Evolutionary conservation across 2,888 invertebrate species (phyloP).

Genomic region (Oxyscelio sp.): DNA sequence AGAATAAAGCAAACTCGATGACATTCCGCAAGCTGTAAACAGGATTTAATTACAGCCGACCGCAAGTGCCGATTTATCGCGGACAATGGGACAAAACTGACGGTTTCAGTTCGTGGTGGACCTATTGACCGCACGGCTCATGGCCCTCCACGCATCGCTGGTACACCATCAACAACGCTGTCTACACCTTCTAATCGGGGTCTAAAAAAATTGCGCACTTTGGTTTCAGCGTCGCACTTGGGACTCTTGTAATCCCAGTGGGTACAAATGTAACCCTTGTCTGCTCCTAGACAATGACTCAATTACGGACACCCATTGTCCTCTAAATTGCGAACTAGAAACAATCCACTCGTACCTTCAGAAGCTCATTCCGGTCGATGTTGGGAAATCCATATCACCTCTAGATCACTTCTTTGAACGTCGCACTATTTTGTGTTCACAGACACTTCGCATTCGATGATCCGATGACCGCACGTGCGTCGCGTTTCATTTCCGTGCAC

Average conservation of each 20-base stretch:
- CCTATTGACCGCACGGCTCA: background rate
- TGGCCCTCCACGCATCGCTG: too few relatives aligned
- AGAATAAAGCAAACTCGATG: constrained; percentile 6
- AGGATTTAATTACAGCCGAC: constrained; percentile 24
- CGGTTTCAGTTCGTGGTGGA: constrained; percentile 22
- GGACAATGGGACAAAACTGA: constrained; percentile 24
- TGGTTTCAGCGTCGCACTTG: too few relatives aligned
- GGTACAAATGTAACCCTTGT: too few relatives aligned
- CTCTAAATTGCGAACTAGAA: too few relatives aligned
- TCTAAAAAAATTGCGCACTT: too few relatives aligned
- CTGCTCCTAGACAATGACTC: too few relatives aligned
- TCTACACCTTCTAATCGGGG: too few relatives aligned
- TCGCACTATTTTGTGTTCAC: constrained; percentile 47
- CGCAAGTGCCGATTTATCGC: constrained; percentile 20
- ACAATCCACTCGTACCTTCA: constrained; percentile 41
- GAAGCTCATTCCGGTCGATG: background rate
- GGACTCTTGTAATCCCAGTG: too few relatives aligned
- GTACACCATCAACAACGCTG: too few relatives aligned
- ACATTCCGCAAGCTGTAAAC: constrained; percentile 3
- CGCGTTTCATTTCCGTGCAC: too few relatives aligned
- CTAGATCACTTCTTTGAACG: constrained; percentile 3
- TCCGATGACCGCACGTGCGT: constrained; percentile 29
- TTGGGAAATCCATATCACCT: constrained; percentile 31
- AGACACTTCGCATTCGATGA: constrained; percentile 32
- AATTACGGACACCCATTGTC: too few relatives aligned